phyloP scores from a whole-genome alignment of 37 sponge, comb jelly and placozoan species.

The Geodia barretti region DNA sequence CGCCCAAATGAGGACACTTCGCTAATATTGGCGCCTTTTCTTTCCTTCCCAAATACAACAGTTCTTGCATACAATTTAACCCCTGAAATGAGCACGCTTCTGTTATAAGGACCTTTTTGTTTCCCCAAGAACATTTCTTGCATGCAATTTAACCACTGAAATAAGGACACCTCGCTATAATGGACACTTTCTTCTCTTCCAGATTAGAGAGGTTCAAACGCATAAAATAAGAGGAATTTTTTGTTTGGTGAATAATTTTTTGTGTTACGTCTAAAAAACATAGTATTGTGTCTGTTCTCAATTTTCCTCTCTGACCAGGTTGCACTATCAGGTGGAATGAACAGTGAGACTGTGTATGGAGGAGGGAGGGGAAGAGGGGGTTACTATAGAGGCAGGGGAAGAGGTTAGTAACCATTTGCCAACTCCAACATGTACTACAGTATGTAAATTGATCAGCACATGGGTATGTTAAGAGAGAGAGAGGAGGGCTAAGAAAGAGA shows the following conservation, averaged over 20 bases:
- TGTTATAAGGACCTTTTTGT: neutral
- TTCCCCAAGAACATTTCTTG: no score
- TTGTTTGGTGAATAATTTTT: no score
- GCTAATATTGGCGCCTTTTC: neutral
- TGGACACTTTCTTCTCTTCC: no score
- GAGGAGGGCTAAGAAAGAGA: no score
- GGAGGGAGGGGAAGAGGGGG: conserved; percentile 56
- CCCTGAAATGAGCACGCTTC: neutral
- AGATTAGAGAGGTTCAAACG: no score
- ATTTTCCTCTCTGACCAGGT: conserved; percentile 10
- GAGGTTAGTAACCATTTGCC: no score
- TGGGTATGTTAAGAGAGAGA: neutral
- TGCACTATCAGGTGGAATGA: conserved; percentile 54
- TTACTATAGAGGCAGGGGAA: neutral
- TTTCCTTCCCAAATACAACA: neutral
- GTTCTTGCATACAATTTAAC: neutral
- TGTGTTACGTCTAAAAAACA: no score
- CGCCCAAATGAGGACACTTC: neutral
- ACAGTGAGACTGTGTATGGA: conserved; percentile 53
- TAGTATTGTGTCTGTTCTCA: neutral
- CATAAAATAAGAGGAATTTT: no score
- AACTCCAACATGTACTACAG: no score
- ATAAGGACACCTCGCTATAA: no score
- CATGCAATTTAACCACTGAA: no score
- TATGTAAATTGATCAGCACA: no score